Base-by-base conservation (phyloP, 2,888 invertebrate genomes). In the Torymus tubicola region DNA sequence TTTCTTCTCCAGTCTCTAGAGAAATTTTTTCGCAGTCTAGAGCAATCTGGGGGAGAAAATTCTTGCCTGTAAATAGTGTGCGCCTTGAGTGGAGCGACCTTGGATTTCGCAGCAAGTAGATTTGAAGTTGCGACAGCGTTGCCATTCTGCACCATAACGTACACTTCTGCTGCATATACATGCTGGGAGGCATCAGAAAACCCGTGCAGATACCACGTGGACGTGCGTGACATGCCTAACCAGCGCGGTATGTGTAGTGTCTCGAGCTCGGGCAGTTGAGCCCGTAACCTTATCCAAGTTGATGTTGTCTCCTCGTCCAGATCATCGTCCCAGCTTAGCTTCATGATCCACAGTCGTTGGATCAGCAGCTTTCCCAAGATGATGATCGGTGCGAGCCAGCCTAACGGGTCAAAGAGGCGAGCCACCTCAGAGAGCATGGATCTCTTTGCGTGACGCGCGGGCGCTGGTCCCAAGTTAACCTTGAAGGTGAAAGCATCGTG, bases 341-440 rank as follows among this genome's bases (percentile, higher is more conserved):
- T 12, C 1, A 24, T 24, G 24, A 61, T 2, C 61, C 16, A 58
- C 53, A 60, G 10, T 16, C n/a, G 60, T 10, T 60, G 60, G 3
- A 60, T 60, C 16, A 60, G 60, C 60, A 16, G 60, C 16, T 3
- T 60, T 2, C 21, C 21, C 21, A 21, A 21, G 21, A 21, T 21
- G 21, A 21, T 21, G 21, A 21, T 21, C 21, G 21, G 21, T 21
- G 21, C 21, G 21, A 21, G 21, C 21, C 21, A 21, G 21, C 21
- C 21, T 21, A 21, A 21, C 2, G 21, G 21, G 21, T 21, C 21
- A 21, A 21, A 21, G 21, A 21, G 60, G 0, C 85, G 31, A 5
- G 5, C 87, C 67, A 67, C 53, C 53, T 67, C 21, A 5, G 55
- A 21, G 21, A 21, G 21, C 21, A 21, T 2, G 21, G 21, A 21